A percentile compares a stretch with the other conserved stretches of the same genome.
Evolutionary conservation across 2,113 vertebrate genomes (phyloP).

Genomic region (Plecturocebus donacophilus): DNA sequence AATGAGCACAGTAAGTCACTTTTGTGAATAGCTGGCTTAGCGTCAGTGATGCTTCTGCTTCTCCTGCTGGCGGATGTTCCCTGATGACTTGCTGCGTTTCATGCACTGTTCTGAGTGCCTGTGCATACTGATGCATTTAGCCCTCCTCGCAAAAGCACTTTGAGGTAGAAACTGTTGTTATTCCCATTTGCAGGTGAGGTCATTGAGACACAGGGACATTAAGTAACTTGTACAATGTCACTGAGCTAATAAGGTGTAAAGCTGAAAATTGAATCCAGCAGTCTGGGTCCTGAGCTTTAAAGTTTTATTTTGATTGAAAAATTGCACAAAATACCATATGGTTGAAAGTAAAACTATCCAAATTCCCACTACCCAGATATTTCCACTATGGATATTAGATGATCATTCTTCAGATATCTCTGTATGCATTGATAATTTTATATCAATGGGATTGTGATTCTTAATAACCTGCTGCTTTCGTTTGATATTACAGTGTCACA

Average conservation of each 20-base stretch:
- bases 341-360: not conserved
- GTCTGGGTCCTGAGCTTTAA: not conserved
- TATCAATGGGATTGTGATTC: not conserved
- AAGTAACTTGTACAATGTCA: not conserved
- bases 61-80: accelerated
- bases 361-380: not conserved
- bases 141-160: not conserved
- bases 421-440: not conserved
- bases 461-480: not conserved
- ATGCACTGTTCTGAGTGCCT: not conserved
- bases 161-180: not conserved
- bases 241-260: not conserved
- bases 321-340: not conserved
- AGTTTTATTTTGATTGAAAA: not conserved
- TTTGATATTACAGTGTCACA: not conserved
- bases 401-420: not conserved
- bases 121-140: accelerated
- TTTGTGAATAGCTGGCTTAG: not conserved
- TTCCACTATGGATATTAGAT: not conserved
- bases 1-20: not conserved
- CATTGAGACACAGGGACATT: not conserved
- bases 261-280: not conserved
- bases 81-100: not conserved
- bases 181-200: not conserved
- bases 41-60: accelerated